Evolutionary conservation across 1,140 invertebrate species (phyloP), one percentile per base, ranked within the genome.

Genomic region (Colletes latitarsis): DNA sequence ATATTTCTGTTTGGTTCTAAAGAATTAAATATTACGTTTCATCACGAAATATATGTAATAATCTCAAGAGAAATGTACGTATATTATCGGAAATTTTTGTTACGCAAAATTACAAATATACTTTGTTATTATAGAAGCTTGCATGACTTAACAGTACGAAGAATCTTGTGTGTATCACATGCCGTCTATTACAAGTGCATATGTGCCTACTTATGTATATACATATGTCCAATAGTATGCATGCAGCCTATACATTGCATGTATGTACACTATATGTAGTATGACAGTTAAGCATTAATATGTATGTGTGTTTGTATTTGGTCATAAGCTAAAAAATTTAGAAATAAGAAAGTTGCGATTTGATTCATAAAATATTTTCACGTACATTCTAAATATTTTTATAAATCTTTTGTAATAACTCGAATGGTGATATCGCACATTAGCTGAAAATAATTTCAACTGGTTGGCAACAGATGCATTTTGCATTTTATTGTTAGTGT

Each of bases 401-500:
- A 21, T 9, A 49, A 21, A 39, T 57, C 30, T 15, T 49, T 55
- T 21, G 21, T 17, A 57, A 43, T 1, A 64, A 72, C 8, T n/a
- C 12, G 1, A 9, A 64, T 62, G 62, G 41, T 72, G 77, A 72
- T 57, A 76, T 58, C 15, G 39, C 15, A 10, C 6, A 77, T 77
- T 77, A 69, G 69, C 19, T 58, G 21, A 15, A 64, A 43, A 53
- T 19, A 46, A 21, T 30, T 72, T 73, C 60, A 41, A 49, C 39
- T 41, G 69, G 60, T 55, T 73, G 60, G 58, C 76, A 53, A 62
- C 76, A 78, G 60, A 79, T 79, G 77, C 41, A 57, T 79, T 43
- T 73, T 66, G 10, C 15, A 66, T 43, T 43, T 79, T 30, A 73
- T 73, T 39, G 77, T 79, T 79, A 79, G 77, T 78, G 39, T 78